These are phyloP conservation scores for Anomalospiza imberbis DNA, from an alignment of 2,797 vertebrate genomes.

Conservation along the genomic window DNA sequence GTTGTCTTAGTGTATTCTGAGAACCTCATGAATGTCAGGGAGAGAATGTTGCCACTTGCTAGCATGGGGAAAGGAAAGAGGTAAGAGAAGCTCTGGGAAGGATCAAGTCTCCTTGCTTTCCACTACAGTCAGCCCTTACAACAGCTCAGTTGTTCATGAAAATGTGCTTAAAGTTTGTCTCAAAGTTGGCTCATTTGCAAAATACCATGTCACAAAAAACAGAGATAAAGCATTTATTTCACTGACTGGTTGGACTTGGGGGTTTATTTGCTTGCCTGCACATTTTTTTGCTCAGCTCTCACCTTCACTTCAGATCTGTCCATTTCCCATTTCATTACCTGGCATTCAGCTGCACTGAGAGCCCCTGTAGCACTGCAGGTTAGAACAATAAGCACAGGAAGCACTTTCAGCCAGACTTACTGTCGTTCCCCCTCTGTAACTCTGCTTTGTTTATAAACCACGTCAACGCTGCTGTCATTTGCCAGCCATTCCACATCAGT, in stretches of 20 bases:
- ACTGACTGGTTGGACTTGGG: background rate
- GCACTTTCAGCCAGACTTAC: conserved; percentile 69
- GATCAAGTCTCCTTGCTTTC: background rate
- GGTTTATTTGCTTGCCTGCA: rapidly evolving
- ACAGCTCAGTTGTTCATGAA: background rate
- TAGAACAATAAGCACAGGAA: background rate
- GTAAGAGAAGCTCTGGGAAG: background rate
- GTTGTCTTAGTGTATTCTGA: background rate
- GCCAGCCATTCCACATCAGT: conserved; percentile 84
- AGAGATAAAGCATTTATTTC: background rate
- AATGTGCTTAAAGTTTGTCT: background rate
- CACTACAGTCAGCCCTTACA: background rate
- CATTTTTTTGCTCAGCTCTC: background rate
- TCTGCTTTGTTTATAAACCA: conserved; percentile 71
- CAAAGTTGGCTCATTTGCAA: background rate
- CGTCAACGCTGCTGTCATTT: conserved; percentile 70
- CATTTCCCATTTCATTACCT: background rate
- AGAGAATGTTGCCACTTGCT: background rate
- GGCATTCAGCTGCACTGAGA: background rate
- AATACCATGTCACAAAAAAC: background rate
- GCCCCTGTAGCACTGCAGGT: background rate
- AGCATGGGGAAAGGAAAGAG: background rate
- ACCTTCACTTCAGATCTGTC: background rate
- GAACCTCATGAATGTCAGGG: background rate
- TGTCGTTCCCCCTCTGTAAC: conserved; percentile 71